Evolutionary conservation across 2,113 vertebrate genomes (phyloP).

Genomic region (Lucifuga dentata): DNA sequence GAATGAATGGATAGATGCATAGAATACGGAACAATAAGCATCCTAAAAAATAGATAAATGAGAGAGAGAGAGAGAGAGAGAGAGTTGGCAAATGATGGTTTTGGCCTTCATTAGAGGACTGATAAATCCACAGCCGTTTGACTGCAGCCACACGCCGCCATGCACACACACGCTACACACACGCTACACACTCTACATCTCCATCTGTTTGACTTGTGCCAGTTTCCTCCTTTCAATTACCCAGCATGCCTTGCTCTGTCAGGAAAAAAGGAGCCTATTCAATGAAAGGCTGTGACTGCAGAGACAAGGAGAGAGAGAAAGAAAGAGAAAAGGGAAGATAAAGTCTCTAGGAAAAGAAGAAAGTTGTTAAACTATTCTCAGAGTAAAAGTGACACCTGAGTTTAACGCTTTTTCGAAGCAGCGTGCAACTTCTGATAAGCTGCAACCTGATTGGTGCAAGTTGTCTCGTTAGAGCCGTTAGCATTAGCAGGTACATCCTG

Average conservation of each 20-base stretch:
- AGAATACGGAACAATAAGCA: conserved; percentile 18
- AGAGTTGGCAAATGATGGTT: conserved; percentile 49
- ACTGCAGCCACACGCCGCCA: conserved; percentile 70
- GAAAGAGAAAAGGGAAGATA: conserved; percentile 44
- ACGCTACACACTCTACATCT: conserved; percentile 43
- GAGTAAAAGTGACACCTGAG: conserved; percentile 15
- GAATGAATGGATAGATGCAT: conserved; percentile 6
- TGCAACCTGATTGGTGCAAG: conserved; percentile 3
- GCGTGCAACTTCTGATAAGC: conserved; percentile 1
- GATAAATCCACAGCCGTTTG: conserved; percentile 75
- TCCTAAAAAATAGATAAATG: conserved; percentile 19
- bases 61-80: conserved; percentile 21
- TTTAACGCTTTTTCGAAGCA: background rate
- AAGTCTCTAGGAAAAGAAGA: conserved; percentile 26
- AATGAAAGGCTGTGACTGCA: conserved; percentile 41
- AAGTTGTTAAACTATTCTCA: conserved; percentile 33
- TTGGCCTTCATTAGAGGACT: conserved; percentile 64
- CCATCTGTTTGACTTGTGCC: conserved; percentile 77
- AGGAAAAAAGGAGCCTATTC: conserved; percentile 64
- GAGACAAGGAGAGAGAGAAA: conserved; percentile 39
- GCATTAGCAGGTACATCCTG: background rate
- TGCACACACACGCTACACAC: conserved; percentile 11
- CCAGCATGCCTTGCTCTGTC: conserved; percentile 70
- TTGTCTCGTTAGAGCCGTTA: background rate
- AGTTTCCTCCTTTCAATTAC: conserved; percentile 78